Evolutionary conservation across 2,888 invertebrate genomes (phyloP), one percentile per base, ranked within the genome.

Genomic region (Herminia tarsipennalis): DNA sequence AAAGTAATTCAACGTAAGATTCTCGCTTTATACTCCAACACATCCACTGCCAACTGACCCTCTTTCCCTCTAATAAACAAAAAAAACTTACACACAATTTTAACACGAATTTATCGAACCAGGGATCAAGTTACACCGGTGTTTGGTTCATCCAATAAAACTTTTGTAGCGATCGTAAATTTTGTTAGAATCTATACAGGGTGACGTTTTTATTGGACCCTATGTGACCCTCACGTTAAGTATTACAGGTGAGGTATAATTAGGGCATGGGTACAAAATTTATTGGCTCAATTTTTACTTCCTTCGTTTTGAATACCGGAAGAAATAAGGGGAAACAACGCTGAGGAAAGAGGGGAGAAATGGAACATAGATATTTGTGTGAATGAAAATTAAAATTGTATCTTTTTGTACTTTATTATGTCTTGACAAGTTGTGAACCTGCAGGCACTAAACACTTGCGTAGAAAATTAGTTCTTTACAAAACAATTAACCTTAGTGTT

Each of bases 161-260:
- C 48, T 64, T 63, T 56, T 58, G 66, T 60, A 54, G 51, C 47
- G 49, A 5, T 36, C 57, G 47, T 73, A 73, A 72, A 72, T 73
- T 54, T 49, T 3, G 13, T 2, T 16, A 33, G 46, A 41, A 65
- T 66, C 61, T 66, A 64, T 69, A 48, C 44, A 39, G 29, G 35
- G 38, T 57, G 66, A 64, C 69, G 47, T 46, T 70, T 71, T 73
- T 70, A 71, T 73, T 69, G 63, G 50, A 17, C 13, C 17, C 47
- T 30, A 13, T 50, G 51, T 51, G 51, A 49, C 53, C 53, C 52
- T 33, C 29, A 25, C 10, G 34, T 9, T 48, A 50, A 47, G 46
- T 34, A 51, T 43, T 29, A 30, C 56, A 50, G 47, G 52, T 54
- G 24, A 18, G 22, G 33, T 53, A 52, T 53, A 57, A 65, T 70